Conservation (phyloP, 2,113 vertebrate genomes). For the Aldabrachelys gigantea region DNA sequence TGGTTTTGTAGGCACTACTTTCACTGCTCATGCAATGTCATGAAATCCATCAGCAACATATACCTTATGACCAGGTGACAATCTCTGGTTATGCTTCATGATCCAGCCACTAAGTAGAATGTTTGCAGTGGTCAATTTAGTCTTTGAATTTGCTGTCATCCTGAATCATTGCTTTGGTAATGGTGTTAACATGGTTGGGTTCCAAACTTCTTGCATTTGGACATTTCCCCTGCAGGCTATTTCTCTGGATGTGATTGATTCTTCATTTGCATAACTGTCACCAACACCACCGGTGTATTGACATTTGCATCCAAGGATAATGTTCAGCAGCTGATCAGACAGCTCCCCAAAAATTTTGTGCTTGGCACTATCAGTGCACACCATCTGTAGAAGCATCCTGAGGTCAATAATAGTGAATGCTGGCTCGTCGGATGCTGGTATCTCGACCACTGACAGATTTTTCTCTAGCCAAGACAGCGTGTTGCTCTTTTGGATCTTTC, state of each 20-base stretch:
- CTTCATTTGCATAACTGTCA: not conserved
- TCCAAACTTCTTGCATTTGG: not conserved
- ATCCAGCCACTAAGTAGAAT: not conserved
- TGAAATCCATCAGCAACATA: not conserved
- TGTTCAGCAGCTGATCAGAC: not conserved
- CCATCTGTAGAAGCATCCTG: not conserved
- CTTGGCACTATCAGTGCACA: not conserved
- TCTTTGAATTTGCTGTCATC: not conserved
- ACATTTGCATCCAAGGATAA: not conserved
- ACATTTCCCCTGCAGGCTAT: not conserved
- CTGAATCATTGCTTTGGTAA: not conserved
- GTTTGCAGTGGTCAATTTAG: not conserved
- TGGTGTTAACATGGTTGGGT: not conserved
- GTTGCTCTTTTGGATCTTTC: not conserved
- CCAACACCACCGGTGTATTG: not conserved
- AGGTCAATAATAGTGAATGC: not conserved
- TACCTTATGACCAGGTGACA: not conserved
- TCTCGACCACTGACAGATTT: not conserved
- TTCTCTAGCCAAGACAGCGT: not conserved
- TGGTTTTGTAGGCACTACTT: not conserved
- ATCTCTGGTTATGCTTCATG: not conserved
- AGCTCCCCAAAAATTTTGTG: not conserved
- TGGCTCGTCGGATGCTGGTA: not conserved
- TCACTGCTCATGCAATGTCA: not conserved
- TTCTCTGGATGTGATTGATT: not conserved